These are phyloP conservation scores for Haliaeetus leucogaster DNA, from an alignment of 2,113 vertebrate species.

Conservation along the genomic window DNA sequence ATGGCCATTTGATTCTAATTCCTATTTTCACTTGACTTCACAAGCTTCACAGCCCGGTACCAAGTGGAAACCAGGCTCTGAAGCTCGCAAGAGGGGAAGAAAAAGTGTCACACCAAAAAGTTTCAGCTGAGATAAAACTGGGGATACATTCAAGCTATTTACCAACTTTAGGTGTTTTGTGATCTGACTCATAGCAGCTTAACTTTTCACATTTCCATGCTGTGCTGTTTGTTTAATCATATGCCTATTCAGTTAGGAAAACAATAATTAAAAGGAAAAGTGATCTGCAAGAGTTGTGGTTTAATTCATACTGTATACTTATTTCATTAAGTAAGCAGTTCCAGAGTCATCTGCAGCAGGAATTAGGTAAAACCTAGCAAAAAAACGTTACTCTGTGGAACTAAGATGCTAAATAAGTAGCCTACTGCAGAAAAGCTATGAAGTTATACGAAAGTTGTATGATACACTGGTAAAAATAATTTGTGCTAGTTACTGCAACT, in stretches of 20 bases:
- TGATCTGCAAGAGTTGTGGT: not conserved
- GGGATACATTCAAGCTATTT: not conserved
- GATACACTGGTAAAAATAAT: not conserved
- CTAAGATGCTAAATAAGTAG: not conserved
- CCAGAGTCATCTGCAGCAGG: not conserved
- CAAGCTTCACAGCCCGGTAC: not conserved
- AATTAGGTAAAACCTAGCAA: not conserved
- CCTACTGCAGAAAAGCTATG: not conserved
- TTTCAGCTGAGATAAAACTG: not conserved
- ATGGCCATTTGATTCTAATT: not conserved
- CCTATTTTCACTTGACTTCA: not conserved
- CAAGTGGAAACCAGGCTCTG: not conserved
- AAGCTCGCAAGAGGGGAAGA: fast-evolving
- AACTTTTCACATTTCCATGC: not conserved
- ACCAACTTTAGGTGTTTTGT: not conserved
- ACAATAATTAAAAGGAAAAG: not conserved
- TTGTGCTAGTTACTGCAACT: not conserved
- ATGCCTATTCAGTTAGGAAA: not conserved
- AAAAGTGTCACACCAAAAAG: not conserved
- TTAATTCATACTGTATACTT: not conserved
- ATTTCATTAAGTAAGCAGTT: not conserved
- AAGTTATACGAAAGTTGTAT: not conserved
- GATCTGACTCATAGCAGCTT: not conserved
- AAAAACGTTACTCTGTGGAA: not conserved
- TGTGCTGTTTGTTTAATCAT: not conserved